Base-by-base conservation (phyloP, 2,888 invertebrate genomes). In the Ormyrus rosae region DNA sequence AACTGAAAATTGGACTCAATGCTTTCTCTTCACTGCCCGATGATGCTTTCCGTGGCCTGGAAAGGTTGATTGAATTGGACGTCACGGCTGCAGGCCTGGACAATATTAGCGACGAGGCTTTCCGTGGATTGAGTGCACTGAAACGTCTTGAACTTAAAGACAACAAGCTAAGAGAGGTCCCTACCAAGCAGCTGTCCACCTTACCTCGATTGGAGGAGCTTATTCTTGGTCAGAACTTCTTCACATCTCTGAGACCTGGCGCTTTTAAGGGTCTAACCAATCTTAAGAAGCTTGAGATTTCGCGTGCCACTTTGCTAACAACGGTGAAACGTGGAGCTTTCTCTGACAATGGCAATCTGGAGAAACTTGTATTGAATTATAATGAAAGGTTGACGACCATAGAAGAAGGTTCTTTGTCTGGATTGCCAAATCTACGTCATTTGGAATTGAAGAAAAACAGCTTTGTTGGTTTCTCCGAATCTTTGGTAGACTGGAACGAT, bases 1-100 rank as follows among this genome's bases (percentile, higher is more conserved):
- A 97, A 90, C 91, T 97, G 10, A 96, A 96, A 87, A 93, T 97
- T 60, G 97, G 97, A 10, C 93, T 96, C 83, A 97, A 97, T 88
- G 95, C 94, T 0, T 96, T 97, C 88, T 93, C 95, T 13, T 92
- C 92, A 72, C 92, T 97, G 80, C 95, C 95, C 8, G 94, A 95
- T 84, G 96, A 96, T 84, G 95, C 96, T 11, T 97, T 97, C 90
- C 93, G 93, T 72, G 95, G 96, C 74, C 92, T 97, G 9, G 94
- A 94, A 84, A 94, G 95, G 81, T 91, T 97, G 45, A 93, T 95
- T 1, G 94, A 95, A 11, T 91, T 97, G 85, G 96, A 97, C 89
- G 92, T 97, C 83, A 95, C 95, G 85, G 96, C 96, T 84, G 96
- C 96, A 48, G 96, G 95, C 19, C 92, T 97, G 83, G 94, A 94